phyloP scores from a whole-genome alignment of 53 echinoderm and acorn worm species.

The Actinopyga echinites region DNA sequence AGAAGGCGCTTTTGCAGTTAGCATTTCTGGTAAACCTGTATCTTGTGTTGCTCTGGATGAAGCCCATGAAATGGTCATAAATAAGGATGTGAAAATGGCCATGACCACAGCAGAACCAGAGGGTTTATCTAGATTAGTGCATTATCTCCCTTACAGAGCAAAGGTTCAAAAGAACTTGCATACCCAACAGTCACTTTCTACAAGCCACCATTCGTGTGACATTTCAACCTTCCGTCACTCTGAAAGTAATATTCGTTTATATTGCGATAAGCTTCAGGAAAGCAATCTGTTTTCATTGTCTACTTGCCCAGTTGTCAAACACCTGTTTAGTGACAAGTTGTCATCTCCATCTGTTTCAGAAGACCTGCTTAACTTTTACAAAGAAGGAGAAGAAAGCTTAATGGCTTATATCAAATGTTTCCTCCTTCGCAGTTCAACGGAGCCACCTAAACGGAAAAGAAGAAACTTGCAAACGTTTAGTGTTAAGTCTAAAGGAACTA shows the following conservation, averaged over 20 bases:
- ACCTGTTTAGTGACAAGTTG: constrained; percentile 11
- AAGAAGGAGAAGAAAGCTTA: constrained; percentile 12
- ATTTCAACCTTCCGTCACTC: not conserved
- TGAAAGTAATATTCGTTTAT: constrained; percentile 5
- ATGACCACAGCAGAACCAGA: constrained; percentile 21
- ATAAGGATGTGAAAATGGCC: constrained; percentile 51
- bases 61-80: constrained; percentile 51
- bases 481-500: not conserved
- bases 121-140: constrained; percentile 25
- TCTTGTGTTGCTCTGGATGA: constrained; percentile 54
- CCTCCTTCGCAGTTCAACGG: not conserved
- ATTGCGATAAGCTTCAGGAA: not conserved
- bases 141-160: constrained; percentile 34
- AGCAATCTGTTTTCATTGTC: not conserved
- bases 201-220: not conserved
- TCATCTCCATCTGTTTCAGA: not conserved
- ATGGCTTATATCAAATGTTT: constrained; percentile 36
- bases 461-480: constrained; percentile 36
- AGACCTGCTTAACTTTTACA: constrained; percentile 29
- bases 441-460: not conserved
- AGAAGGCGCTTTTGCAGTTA: constrained; percentile 50
- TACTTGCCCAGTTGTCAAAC: not conserved
- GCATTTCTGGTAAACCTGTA: constrained; percentile 17
- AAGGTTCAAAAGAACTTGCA: constrained; percentile 14
- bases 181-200: not conserved